Conservation (phyloP, 2,113 vertebrate species). For the Hippoglossus stenolepis region DNA sequence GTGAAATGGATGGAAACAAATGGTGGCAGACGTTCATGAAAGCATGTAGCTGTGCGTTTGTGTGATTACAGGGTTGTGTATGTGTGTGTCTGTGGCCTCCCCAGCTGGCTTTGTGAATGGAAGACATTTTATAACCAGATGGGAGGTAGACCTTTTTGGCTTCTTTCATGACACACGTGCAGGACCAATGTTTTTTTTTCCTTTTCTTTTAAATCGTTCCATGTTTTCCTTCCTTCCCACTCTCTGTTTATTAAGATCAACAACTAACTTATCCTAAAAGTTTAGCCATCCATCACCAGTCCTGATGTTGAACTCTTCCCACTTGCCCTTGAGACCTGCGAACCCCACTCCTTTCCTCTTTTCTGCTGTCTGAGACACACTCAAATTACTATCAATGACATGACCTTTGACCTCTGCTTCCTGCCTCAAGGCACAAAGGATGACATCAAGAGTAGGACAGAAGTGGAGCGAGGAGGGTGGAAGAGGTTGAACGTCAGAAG, state of each 20-base stretch:
- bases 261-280: neutral
- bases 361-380: conserved; percentile 18
- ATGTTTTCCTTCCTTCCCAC: neutral
- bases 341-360: neutral
- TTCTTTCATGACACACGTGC: conserved; percentile 39
- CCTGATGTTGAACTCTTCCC: neutral
- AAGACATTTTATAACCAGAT: conserved; percentile 22
- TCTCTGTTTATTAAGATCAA: neutral
- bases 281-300: neutral
- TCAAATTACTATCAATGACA: conserved; percentile 20
- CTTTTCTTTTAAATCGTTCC: too few relatives aligned
- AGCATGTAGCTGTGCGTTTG: conserved; percentile 20
- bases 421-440: neutral
- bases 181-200: too few relatives aligned
- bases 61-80: conserved; percentile 42
- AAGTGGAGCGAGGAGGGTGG: neutral
- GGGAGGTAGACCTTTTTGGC: conserved; percentile 32
- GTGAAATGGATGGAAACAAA: conserved; percentile 19
- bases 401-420: conserved; percentile 42
- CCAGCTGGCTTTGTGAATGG: conserved; percentile 28
- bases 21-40: conserved; percentile 17
- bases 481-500: neutral
- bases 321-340: neutral
- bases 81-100: conserved; percentile 37
- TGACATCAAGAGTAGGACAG: neutral